Evolutionary conservation across 2,113 vertebrate genomes (phyloP), one percentile per base, ranked within the genome.

Genomic region (Eulemur rufifrons): DNA sequence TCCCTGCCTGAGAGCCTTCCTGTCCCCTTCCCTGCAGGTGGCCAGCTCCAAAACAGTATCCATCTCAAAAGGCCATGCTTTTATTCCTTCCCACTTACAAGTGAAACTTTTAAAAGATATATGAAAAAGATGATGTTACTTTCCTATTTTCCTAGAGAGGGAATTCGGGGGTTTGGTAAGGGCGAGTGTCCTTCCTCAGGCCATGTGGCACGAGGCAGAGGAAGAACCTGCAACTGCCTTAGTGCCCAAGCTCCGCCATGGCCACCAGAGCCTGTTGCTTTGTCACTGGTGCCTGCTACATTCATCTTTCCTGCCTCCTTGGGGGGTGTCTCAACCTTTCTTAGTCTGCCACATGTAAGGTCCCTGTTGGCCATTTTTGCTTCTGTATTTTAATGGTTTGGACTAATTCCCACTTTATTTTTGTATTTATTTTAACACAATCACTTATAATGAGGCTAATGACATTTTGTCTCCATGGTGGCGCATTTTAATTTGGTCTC

Each of bases 361-460:
- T 97, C 94, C 95, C 94, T 1, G 0, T 69, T 12, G 56, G 54
- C 68, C 93, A 71, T 74, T 87, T 95, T 84, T 17, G 0, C 93
- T 94, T 98, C 88, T 98, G 98, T 98, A 84, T 97, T 97, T 93
- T 97, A 81, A 95, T 61, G 73, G 81, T 15, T 0, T 96, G 91
- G 97, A 98, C 98, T 98, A 97, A 98, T 98, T 98, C 97, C 97
- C 97, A 95, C 95, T 96, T 97, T 17, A 86, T 80, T 95, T 32
- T 98, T 97, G 86, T 98, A 97, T 98, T 98, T 98, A 95, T 98
- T 98, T 98, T 98, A 98, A 98, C 78, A 97, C 14, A 80, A 98
- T 98, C 97, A 11, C 98, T 96, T 96, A 97, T 98, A 98, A 99
- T 98, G 98, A 99, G 98, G 97, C 98, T 98, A 98, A 98, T 99